Conservation (phyloP, 2,113 vertebrate genomes). For the Garra rufa region DNA sequence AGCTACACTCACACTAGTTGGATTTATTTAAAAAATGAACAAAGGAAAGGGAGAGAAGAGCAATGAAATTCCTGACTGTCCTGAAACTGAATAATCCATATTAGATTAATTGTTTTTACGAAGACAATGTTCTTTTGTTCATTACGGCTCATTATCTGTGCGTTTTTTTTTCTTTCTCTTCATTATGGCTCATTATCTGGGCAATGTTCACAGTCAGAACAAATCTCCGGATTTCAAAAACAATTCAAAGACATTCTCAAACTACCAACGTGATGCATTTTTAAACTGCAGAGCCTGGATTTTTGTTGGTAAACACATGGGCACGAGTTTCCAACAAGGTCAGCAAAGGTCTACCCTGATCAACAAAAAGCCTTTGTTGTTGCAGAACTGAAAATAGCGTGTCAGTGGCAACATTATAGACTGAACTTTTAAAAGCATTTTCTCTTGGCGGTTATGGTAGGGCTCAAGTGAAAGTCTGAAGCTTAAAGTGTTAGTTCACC, state of each 20-base stretch:
- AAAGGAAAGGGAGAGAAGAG: background rate
- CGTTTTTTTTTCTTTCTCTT: background rate
- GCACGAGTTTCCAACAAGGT: slow-evolving; percentile 10
- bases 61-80: slow-evolving; percentile 23
- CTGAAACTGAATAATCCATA: slow-evolving; percentile 32
- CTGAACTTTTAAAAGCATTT: slow-evolving; percentile 26
- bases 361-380: slow-evolving; percentile 25
- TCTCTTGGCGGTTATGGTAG: slow-evolving; percentile 7
- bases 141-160: slow-evolving; percentile 28
- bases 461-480: slow-evolving; percentile 12
- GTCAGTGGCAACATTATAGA: slow-evolving; percentile 1
- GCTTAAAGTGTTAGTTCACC: slow-evolving; percentile 32
- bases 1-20: background rate
- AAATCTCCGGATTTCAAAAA: slow-evolving; percentile 20
- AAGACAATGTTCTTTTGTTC: slow-evolving; percentile 19
- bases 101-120: slow-evolving; percentile 21
- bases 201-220: slow-evolving; percentile 16
- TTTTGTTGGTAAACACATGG: slow-evolving; percentile 10
- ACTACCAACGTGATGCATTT: background rate
- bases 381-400: slow-evolving; percentile 2
- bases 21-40: background rate
- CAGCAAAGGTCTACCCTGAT: slow-evolving; percentile 9
- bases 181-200: slow-evolving; percentile 28
- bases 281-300: background rate
- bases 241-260: background rate